phyloP scores from a whole-genome alignment of 2,797 vertebrate genomes.

The Chlorospingus semifuscus region DNA sequence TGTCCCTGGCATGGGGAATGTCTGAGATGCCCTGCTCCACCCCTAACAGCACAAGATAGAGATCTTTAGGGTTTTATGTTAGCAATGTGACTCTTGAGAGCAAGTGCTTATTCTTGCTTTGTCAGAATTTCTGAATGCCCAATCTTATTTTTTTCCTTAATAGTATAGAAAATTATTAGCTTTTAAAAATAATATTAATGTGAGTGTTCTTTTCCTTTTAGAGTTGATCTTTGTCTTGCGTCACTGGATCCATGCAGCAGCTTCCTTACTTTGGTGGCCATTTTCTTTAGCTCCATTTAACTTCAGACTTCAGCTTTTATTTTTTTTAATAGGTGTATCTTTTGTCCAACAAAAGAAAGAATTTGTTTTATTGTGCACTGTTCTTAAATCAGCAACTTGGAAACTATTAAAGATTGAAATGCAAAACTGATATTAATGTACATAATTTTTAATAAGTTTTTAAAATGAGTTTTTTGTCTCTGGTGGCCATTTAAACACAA shows the following conservation, averaged over 20 bases:
- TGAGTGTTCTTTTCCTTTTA: neutral
- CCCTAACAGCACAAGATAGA: neutral
- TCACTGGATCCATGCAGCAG: neutral
- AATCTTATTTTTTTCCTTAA: neutral
- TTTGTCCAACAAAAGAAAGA: neutral
- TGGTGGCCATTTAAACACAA: neutral
- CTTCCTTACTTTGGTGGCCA: neutral
- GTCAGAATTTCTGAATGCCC: neutral
- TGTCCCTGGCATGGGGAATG: neutral
- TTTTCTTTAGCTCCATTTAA: slow-evolving; percentile 16
- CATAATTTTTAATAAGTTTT: neutral
- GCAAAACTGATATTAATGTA: neutral
- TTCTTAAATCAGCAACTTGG: neutral
- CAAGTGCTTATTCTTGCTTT: neutral
- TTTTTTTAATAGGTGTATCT: neutral
- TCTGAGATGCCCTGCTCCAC: neutral
- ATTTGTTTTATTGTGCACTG: neutral
- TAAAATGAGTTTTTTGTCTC: neutral
- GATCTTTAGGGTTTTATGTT: neutral
- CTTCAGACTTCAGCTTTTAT: neutral
- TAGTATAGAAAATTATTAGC: neutral
- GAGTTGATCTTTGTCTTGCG: neutral
- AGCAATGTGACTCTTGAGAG: neutral
- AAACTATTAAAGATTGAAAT: neutral
- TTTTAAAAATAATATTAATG: neutral